Percentiles rank a stretch among this genome's conserved stretches.
Evolutionary conservation across 2,113 vertebrate species (phyloP).

Genomic region (Anguilla rostrata): DNA sequence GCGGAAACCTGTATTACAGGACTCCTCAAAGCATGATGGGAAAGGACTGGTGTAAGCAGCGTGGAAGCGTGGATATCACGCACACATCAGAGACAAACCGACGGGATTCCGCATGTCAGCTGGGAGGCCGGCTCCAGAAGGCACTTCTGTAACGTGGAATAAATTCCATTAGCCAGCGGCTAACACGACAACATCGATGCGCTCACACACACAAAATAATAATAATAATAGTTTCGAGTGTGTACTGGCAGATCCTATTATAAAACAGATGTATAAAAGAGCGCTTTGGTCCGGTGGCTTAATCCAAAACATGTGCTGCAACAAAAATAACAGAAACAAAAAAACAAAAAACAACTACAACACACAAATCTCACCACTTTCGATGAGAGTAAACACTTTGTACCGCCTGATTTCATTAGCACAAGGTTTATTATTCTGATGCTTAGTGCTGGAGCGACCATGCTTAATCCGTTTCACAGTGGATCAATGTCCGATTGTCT

Average conservation of each 20-base stretch:
- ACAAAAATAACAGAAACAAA: neutral
- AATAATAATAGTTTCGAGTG: neutral
- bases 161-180: conserved; percentile 5
- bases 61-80: neutral
- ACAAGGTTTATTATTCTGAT: neutral
- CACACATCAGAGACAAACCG: neutral
- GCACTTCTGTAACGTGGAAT: neutral
- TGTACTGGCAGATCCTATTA: neutral
- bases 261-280: neutral
- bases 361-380: neutral
- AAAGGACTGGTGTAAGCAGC: neutral
- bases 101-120: neutral
- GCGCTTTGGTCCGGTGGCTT: neutral
- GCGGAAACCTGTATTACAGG: neutral
- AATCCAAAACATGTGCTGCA: neutral
- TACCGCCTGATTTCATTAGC: neutral
- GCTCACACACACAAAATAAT: neutral
- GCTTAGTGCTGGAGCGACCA: neutral
- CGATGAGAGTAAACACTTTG: neutral
- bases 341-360: neutral
- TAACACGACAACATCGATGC: neutral
- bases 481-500: neutral
- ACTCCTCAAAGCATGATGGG: neutral
- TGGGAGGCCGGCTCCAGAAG: neutral
- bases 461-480: neutral